phyloP scores from a whole-genome alignment of 2,888 invertebrate genomes.

The Drosophila peninsularis region DNA sequence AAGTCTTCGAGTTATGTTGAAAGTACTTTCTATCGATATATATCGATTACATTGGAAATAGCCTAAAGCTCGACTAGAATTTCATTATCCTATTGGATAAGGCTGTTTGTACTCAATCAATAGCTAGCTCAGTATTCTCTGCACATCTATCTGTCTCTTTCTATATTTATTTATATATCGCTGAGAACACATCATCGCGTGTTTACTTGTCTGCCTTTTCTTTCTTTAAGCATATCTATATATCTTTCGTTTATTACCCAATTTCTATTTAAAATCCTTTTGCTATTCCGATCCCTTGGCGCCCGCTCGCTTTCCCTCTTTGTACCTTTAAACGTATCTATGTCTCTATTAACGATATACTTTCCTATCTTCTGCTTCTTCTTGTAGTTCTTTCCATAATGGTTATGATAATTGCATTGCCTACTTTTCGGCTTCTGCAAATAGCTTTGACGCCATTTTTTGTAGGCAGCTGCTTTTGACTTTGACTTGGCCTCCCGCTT shows the following conservation, averaged over 20 bases:
- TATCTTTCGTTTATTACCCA: conserved; percentile 2
- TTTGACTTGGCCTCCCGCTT: conserved; percentile 15
- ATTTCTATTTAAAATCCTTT: conserved; percentile 6
- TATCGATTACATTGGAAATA: no score
- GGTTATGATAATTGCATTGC: conserved; percentile 54
- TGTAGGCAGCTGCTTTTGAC: conserved; percentile 25
- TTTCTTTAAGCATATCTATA: not conserved
- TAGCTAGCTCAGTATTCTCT: no score
- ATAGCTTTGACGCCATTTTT: conserved; percentile 39
- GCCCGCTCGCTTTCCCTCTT: not conserved
- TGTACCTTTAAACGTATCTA: not conserved
- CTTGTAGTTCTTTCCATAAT: conserved; percentile 28
- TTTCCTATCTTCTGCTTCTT: not conserved
- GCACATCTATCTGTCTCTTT: no score
- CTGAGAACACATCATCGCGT: not conserved
- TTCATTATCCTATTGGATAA: no score
- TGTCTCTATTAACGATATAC: conserved; percentile 8
- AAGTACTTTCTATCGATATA: no score
- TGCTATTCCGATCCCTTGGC: not conserved
- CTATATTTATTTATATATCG: not conserved
- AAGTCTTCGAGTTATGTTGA: no score
- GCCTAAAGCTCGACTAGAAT: no score
- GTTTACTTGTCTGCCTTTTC: not conserved
- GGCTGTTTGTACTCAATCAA: no score
- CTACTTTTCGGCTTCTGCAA: conserved; percentile 39